Evolutionary conservation across 37 sponge, comb jelly and placozoan species (phyloP).

Genomic region (Aplysina aerophoba): DNA sequence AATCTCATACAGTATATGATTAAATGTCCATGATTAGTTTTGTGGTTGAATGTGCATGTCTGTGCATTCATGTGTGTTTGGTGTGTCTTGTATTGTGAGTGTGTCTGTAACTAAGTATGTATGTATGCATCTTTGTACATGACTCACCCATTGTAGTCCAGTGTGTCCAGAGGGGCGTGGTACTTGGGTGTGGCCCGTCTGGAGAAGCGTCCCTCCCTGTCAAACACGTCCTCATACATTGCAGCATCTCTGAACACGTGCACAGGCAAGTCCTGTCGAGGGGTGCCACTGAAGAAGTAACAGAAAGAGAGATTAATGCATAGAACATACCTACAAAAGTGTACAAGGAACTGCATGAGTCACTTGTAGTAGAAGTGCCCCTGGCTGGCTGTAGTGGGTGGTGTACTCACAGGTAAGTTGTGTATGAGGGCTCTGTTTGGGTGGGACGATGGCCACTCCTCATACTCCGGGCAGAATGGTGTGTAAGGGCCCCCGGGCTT

Average conservation of each 20-base stretch:
- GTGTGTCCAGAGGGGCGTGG: slow-evolving; percentile 56
- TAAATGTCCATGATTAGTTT: too few species aligned
- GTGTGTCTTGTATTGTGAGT: background rate
- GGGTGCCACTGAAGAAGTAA: slow-evolving; percentile 62
- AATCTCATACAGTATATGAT: too few species aligned
- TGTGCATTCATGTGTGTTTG: slow-evolving; percentile 19
- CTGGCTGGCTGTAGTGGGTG: too few species aligned
- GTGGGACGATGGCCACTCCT: slow-evolving; percentile 17
- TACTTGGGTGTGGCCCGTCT: slow-evolving; percentile 71
- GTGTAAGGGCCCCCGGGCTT: slow-evolving; percentile 63
- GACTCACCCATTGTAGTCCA: slow-evolving; percentile 66
- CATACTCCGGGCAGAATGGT: slow-evolving; percentile 27
- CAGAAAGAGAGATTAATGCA: background rate
- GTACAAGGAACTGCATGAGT: too few species aligned
- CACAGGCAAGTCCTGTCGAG: slow-evolving; percentile 85
- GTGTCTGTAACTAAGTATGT: background rate
- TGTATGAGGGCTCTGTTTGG: slow-evolving; percentile 73
- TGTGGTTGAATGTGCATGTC: too few species aligned
- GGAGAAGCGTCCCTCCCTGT: slow-evolving; percentile 69
- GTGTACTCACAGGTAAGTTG: slow-evolving; percentile 70
- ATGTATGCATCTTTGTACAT: background rate
- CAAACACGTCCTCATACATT: slow-evolving; percentile 92
- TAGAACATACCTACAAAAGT: background rate
- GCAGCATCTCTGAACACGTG: slow-evolving; percentile 78
- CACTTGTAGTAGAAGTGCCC: too few species aligned